Evolutionary conservation across 2,797 vertebrate species (phyloP).

Genomic region (Philypnodon macrostomus): DNA sequence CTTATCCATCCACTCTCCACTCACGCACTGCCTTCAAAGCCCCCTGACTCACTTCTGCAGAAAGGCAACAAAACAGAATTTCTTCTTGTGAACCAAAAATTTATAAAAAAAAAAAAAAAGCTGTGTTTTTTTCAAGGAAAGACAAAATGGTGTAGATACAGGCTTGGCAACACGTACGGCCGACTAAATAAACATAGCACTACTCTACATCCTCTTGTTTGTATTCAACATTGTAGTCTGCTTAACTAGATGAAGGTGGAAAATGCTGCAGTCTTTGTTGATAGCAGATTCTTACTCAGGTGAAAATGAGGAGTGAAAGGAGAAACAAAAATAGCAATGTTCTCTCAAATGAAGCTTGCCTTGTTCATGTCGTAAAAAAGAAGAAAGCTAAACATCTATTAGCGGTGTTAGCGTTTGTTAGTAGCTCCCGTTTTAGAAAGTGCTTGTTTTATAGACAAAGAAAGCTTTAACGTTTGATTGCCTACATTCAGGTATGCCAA

Average conservation of each 20-base stretch:
- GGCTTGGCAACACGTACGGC: too few species aligned
- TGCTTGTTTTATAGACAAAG: too few species aligned
- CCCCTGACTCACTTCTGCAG: conserved; percentile 37
- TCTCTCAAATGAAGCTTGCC: neutral
- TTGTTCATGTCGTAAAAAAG: conserved; percentile 2
- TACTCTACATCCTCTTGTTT: neutral
- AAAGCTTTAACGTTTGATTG: too few species aligned
- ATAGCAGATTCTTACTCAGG: neutral
- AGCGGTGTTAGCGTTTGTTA: neutral
- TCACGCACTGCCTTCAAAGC: conserved; percentile 31
- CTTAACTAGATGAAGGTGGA: neutral
- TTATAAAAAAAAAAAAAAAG: neutral
- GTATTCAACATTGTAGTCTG: neutral
- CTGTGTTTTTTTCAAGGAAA: too few species aligned
- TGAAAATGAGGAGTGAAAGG: conserved; percentile 20
- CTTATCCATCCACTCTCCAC: conserved; percentile 60
- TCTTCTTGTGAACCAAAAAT: conserved; percentile 22
- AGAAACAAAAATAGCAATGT: conserved; percentile 5
- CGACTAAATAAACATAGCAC: too few species aligned
- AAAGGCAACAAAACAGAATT: conserved; percentile 37
- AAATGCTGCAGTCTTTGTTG: neutral
- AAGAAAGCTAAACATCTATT: neutral
- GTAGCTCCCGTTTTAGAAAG: neutral
- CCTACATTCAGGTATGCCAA: too few species aligned
- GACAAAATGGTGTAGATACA: too few species aligned